Conservation (phyloP, 37 sponge, comb jelly and placozoan species). For the Halichondria panicea region DNA sequence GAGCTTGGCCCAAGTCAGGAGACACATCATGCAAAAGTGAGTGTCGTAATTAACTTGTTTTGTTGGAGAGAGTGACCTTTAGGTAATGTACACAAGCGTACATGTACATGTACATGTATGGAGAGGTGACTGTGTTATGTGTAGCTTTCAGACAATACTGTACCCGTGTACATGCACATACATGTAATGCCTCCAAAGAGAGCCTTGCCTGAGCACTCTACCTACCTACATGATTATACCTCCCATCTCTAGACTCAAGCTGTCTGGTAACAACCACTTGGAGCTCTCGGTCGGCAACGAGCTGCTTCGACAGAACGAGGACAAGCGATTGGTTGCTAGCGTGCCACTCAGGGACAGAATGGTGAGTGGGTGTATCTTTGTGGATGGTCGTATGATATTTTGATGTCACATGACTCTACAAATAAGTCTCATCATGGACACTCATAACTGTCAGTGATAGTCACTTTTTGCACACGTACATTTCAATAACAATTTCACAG, state of each 20-base stretch:
- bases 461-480: too few species aligned
- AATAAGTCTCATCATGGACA: too few species aligned
- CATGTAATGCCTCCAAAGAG: too few species aligned
- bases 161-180: too few species aligned
- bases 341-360: slow-evolving; percentile 75
- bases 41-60: not conserved
- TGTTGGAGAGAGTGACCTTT: not conserved
- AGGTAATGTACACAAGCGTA: too few species aligned
- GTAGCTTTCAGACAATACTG: not conserved
- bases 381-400: not conserved
- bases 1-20: slow-evolving; percentile 67
- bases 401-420: too few species aligned
- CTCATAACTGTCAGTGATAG: too few species aligned
- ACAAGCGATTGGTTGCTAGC: slow-evolving; percentile 56
- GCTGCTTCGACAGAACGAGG: slow-evolving; percentile 62
- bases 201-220: too few species aligned
- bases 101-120: not conserved
- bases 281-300: slow-evolving; percentile 82
- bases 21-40: slow-evolving; percentile 79
- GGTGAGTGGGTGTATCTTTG: slow-evolving; percentile 26
- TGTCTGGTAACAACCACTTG: slow-evolving; percentile 46
- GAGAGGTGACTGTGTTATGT: not conserved
- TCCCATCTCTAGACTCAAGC: slow-evolving; percentile 43
- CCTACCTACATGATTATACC: not conserved
- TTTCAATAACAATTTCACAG: too few species aligned